Evolutionary conservation across 2,888 invertebrate genomes (phyloP).

Genomic region (Scaptomyza parva): DNA sequence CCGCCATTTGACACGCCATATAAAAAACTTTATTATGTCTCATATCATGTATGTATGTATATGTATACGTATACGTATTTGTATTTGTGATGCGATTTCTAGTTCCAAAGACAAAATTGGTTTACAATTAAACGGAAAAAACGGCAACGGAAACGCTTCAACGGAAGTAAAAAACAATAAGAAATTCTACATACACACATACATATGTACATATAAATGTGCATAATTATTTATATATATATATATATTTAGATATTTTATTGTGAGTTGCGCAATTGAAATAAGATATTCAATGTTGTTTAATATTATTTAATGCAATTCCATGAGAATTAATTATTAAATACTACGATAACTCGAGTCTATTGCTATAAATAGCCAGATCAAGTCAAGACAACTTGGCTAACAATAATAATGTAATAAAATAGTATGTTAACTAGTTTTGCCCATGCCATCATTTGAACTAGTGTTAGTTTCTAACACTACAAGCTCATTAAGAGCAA

Average conservation of each 20-base stretch:
- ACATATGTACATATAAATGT: not conserved
- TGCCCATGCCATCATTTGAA: constrained; percentile 7
- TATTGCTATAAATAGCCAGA: not conserved
- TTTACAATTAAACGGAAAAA: constrained; percentile 18
- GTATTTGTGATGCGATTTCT: constrained; percentile 11
- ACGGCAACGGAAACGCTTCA: constrained; percentile 51
- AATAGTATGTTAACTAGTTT: constrained; percentile 18
- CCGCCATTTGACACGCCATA: constrained; percentile 26
- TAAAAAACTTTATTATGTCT: too few species aligned
- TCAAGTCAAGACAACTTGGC: not conserved
- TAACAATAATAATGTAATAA: not conserved
- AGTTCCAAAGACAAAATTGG: constrained; percentile 14
- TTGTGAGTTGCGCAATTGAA: constrained; percentile 1
- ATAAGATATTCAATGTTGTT: not conserved
- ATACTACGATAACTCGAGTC: not conserved
- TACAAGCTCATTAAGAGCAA: constrained; percentile 74
- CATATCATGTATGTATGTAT: constrained; percentile 16
- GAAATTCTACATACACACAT: not conserved
- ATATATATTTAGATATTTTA: too few species aligned
- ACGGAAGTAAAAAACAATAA: constrained; percentile 54
- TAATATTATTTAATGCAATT: too few species aligned
- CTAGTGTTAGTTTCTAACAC: constrained; percentile 33
- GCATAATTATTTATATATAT: constrained; percentile 1
- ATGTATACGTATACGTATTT: constrained; percentile 10
- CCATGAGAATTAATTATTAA: not conserved